These are phyloP conservation scores for Drosophila insularis DNA, from an alignment of 1,140 invertebrate genomes.

Conservation along the genomic window DNA sequence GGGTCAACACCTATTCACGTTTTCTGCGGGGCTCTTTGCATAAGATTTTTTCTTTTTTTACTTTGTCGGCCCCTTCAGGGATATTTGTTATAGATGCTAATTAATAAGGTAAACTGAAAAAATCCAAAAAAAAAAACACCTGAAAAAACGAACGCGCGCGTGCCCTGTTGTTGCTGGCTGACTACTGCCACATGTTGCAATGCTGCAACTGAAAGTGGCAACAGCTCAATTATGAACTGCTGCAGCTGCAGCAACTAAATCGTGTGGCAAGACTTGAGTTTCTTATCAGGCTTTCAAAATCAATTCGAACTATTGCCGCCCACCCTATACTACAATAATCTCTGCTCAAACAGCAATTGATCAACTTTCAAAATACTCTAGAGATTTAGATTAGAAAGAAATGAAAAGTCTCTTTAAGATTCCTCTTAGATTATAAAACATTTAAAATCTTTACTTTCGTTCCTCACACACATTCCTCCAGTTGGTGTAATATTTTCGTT, in stretches of 20 bases:
- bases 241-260: constrained; percentile 32
- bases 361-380: not conserved
- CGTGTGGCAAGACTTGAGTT: constrained; percentile 47
- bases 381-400: too few relatives aligned
- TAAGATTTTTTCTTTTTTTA: constrained; percentile 40
- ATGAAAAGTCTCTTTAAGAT: too few relatives aligned
- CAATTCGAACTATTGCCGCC: constrained; percentile 20
- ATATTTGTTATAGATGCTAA: constrained; percentile 33
- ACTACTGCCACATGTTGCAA: constrained; percentile 1
- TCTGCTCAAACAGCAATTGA: not conserved
- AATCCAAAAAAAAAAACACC: constrained; percentile 27
- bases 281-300: constrained; percentile 58
- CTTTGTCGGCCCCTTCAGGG: constrained; percentile 45
- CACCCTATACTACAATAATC: not conserved
- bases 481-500: constrained; percentile 38
- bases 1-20: constrained; percentile 66
- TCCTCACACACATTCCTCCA: too few relatives aligned
- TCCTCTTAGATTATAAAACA: too few relatives aligned
- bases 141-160: not conserved
- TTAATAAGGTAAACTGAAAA: constrained; percentile 66
- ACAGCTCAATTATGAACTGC: constrained; percentile 67
- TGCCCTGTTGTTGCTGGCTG: not conserved
- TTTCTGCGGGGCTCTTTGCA: constrained; percentile 28
- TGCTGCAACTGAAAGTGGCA: constrained; percentile 21
- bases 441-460: too few relatives aligned